phyloP scores from a whole-genome alignment of 2,888 invertebrate genomes.

The Lasioglossum morio region DNA sequence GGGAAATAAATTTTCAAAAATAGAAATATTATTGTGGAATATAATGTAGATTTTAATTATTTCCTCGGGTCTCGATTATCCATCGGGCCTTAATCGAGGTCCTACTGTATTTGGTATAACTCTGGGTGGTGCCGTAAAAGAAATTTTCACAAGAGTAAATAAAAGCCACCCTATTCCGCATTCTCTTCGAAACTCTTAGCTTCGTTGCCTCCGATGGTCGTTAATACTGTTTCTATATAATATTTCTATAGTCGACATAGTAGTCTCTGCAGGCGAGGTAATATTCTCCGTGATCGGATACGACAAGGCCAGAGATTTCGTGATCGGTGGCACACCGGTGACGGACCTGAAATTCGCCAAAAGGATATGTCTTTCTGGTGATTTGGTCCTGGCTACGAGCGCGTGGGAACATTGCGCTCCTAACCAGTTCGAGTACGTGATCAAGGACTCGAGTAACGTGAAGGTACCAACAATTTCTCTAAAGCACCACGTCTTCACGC shows the following conservation, averaged over 20 bases:
- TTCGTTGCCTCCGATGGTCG: neutral
- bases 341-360: constrained; percentile 86
- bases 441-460: constrained; percentile 83
- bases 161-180: too few species aligned
- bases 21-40: too few species aligned
- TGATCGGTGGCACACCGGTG: constrained; percentile 86
- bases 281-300: constrained; percentile 86
- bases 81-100: too few species aligned
- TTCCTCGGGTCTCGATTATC: too few species aligned
- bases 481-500: too few species aligned
- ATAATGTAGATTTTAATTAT: too few species aligned
- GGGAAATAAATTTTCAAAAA: too few species aligned
- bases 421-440: constrained; percentile 84
- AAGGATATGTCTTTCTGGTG: constrained; percentile 86
- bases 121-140: too few species aligned
- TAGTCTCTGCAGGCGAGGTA: constrained; percentile 87
- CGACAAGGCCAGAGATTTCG: constrained; percentile 85
- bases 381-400: constrained; percentile 86
- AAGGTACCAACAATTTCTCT: constrained; percentile 79
- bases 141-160: too few species aligned
- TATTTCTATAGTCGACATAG: constrained; percentile 85
- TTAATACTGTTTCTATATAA: neutral
- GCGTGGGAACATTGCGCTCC: constrained; percentile 87
- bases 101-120: too few species aligned
- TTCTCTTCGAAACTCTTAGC: too few species aligned